These are phyloP conservation scores for Anolis apletophallus DNA, from an alignment of 2,797 vertebrate genomes.

Conservation along the genomic window DNA sequence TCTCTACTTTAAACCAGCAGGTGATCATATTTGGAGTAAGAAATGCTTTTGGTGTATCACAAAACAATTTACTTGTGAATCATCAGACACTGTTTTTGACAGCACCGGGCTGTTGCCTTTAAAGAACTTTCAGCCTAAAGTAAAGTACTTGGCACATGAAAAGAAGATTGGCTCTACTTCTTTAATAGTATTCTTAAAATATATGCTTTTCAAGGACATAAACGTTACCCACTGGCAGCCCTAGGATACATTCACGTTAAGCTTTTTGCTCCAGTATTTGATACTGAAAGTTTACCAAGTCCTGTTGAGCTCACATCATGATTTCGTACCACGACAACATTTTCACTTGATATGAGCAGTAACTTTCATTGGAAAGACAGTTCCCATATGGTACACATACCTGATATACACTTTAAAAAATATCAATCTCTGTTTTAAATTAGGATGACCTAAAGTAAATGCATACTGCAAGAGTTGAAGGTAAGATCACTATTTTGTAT, in stretches of 20 bases:
- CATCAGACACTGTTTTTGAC: constrained; percentile 15
- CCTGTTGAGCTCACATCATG: not conserved
- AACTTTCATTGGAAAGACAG: not conserved
- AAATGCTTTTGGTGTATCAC: constrained; percentile 9
- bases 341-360: not conserved
- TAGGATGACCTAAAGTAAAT: not conserved
- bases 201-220: constrained; percentile 19
- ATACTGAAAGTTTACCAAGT: not conserved
- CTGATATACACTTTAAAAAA: not conserved
- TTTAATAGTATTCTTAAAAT: constrained; percentile 8
- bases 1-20: constrained; percentile 45
- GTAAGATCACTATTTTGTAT: too few species aligned
- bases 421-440: not conserved
- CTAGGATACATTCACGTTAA: not conserved
- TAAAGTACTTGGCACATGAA: constrained; percentile 5
- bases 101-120: constrained; percentile 5
- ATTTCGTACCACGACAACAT: not conserved
- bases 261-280: not conserved
- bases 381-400: not conserved
- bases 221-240: not conserved
- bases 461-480: not conserved
- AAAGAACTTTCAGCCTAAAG: constrained; percentile 20
- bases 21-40: not conserved
- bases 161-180: constrained; percentile 19
- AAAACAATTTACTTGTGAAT: constrained; percentile 27